Percentiles rank a stretch among this genome's conserved stretches.
phyloP scores from a whole-genome alignment of 2,888 invertebrate species.

The Netelia fuscicornis region DNA sequence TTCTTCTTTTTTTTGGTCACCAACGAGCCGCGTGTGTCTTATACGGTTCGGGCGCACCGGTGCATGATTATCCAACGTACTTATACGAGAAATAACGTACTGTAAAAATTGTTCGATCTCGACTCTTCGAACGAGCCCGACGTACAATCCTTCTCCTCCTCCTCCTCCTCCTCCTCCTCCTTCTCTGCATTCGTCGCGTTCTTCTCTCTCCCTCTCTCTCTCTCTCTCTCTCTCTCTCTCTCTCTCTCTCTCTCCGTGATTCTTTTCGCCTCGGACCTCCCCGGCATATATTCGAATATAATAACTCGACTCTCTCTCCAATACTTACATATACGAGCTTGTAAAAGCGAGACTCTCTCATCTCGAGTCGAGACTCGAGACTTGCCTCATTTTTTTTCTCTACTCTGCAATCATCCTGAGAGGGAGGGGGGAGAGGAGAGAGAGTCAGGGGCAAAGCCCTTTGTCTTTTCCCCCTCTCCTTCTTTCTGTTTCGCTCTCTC shows the following conservation, averaged over 20 bases:
- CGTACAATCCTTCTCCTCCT: not conserved
- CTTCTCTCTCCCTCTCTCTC: constrained; percentile 30
- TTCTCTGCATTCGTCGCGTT: not conserved
- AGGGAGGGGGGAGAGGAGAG: not conserved
- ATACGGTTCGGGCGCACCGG: constrained; percentile 31
- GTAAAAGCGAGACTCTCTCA: constrained; percentile 20
- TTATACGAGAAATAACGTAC: constrained; percentile 59
- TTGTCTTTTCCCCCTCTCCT: not conserved
- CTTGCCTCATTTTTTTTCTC: constrained; percentile 49
- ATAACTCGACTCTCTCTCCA: constrained; percentile 33
- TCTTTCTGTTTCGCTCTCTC: not conserved
- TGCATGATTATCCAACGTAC: constrained; percentile 58
- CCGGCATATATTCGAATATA: constrained; percentile 25
- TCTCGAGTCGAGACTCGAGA: constrained; percentile 28
- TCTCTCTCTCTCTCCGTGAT: constrained; percentile 10
- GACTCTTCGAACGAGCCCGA: not conserved
- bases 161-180: constrained; percentile 12
- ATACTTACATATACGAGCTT: constrained; percentile 12
- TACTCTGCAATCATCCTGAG: constrained; percentile 55
- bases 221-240: constrained; percentile 21
- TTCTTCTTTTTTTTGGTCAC: constrained; percentile 16
- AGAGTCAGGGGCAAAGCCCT: not conserved
- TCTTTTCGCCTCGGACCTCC: not conserved
- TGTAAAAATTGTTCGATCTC: constrained; percentile 37
- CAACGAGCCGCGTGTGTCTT: constrained; percentile 28